These are phyloP conservation scores for Scomber colias DNA, from an alignment of 2,113 vertebrate species.

Conservation along the genomic window DNA sequence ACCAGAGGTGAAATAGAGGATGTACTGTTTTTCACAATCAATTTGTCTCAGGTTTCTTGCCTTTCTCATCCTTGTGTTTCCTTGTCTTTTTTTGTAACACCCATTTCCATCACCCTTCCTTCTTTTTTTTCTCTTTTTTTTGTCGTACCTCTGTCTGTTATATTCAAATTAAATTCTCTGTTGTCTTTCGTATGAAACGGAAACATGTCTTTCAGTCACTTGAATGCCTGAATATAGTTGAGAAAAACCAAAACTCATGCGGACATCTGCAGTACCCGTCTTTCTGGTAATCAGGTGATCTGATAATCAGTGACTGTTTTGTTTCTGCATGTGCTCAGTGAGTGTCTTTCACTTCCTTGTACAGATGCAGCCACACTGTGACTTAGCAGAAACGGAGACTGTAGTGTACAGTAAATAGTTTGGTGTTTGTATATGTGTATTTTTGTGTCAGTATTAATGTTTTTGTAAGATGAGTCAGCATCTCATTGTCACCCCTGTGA, in stretches of 20 bases:
- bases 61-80: not conserved
- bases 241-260: not conserved
- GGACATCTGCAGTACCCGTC: not conserved
- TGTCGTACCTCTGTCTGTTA: not conserved
- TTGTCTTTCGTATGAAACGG: not conserved
- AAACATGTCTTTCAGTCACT: not conserved
- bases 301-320: conserved; percentile 44
- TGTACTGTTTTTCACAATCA: conserved; percentile 3
- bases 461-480: conserved; percentile 45
- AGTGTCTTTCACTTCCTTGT: conserved; percentile 70
- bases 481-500: conserved; percentile 27
- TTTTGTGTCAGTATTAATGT: not conserved
- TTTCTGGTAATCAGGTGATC: conserved; percentile 42
- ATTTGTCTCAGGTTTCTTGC: conserved; percentile 20
- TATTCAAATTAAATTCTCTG: conserved; percentile 11
- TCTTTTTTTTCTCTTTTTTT: conserved; percentile 6
- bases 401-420: not conserved
- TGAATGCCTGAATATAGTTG: not conserved
- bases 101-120: not conserved
- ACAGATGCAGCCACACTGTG: conserved; percentile 36
- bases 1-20: conserved; percentile 29
- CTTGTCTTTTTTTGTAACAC: not conserved
- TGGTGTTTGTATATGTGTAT: not conserved
- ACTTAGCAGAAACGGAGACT: conserved; percentile 51
- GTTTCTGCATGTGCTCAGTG: conserved; percentile 59